Evolutionary conservation across 2,888 invertebrate genomes (phyloP), one percentile per base, ranked within the genome.

Genomic region (Heteromyza rotundicornis): DNA sequence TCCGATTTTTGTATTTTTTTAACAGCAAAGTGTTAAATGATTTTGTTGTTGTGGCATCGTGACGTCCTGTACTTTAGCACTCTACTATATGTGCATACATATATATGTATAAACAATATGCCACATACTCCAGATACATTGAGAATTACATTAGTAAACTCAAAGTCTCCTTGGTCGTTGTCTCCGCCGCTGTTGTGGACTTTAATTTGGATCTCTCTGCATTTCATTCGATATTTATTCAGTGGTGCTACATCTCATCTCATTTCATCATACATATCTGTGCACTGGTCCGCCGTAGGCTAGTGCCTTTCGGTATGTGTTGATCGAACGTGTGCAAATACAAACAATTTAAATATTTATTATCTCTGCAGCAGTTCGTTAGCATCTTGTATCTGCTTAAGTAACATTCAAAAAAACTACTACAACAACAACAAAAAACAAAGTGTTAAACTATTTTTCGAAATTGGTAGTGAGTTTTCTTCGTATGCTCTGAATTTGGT

Each of bases 311-410:
- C 50, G 54, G 52, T 60, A 60, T 68, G 67, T 74, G 71, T 73
- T 72, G 76, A 75, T 74, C 68, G 71, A 75, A 75, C 74, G 76
- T 78, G 78, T 74, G 76, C 77, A 78, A 76, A 78, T 78, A 76
- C 70, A 75, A 73, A 73, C 71, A 77, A 75, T 76, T 78, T 76
- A 77, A 75, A 77, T 77, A 77, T 77, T 75, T 76, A 75, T 76
- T 76, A 72, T 73, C 71, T 74, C 70, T 73, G 77, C 73, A 77
- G 73, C 73, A 77, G 76, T 77, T 77, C 77, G 77, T 75, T 75
- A 77, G 77, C 75, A 75, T 77, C 76, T 76, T 73, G 71, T 71
- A 74, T 75, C 67, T 72, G 70, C n/a, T n/a, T n/a, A n/a, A n/a
- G n/a, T n/a, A n/a, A n/a, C n/a, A n/a, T n/a, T n/a, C n/a, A n/a